Evolutionary conservation across 37 sponge, comb jelly and placozoan species (phyloP).

Genomic region (Halichondria panicea): DNA sequence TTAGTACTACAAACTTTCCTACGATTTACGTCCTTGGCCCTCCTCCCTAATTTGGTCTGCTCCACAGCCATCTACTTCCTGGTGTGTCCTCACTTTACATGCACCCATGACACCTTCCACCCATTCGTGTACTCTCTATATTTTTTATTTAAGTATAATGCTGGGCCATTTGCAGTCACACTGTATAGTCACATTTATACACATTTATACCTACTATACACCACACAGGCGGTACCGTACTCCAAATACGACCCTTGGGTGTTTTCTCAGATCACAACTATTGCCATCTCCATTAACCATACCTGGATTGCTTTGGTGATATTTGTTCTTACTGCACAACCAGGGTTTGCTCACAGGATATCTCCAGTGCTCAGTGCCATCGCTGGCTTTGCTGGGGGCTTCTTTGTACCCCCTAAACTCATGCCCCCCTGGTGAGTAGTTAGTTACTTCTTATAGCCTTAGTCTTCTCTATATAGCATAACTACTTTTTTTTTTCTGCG

Average conservation of each 20-base stretch:
- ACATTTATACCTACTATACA: not conserved
- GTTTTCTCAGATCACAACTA: constrained; percentile 29
- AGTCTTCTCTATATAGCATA: not conserved
- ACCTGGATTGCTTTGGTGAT: constrained; percentile 75
- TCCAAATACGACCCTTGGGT: constrained; percentile 27
- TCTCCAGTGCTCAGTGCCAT: constrained; percentile 76
- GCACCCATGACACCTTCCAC: not conserved
- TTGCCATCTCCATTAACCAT: constrained; percentile 77
- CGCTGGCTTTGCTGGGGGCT: constrained; percentile 84
- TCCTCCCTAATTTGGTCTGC: constrained; percentile 44
- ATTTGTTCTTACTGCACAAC: constrained; percentile 43
- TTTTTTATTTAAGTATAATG: not conserved
- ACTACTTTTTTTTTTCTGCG: not conserved
- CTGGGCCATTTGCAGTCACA: not conserved
- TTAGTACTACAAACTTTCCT: constrained; percentile 73
- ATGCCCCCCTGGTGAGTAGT: constrained; percentile 71
- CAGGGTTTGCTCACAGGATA: constrained; percentile 43
- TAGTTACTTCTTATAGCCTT: not conserved
- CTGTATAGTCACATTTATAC: not conserved
- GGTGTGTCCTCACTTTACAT: constrained; percentile 23
- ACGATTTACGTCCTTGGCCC: constrained; percentile 14
- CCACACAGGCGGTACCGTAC: constrained; percentile 39
- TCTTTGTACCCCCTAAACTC: constrained; percentile 65
- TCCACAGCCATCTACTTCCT: constrained; percentile 54
- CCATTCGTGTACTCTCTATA: not conserved